phyloP scores from a whole-genome alignment of 2,888 invertebrate genomes.

The Idaea biselata region DNA sequence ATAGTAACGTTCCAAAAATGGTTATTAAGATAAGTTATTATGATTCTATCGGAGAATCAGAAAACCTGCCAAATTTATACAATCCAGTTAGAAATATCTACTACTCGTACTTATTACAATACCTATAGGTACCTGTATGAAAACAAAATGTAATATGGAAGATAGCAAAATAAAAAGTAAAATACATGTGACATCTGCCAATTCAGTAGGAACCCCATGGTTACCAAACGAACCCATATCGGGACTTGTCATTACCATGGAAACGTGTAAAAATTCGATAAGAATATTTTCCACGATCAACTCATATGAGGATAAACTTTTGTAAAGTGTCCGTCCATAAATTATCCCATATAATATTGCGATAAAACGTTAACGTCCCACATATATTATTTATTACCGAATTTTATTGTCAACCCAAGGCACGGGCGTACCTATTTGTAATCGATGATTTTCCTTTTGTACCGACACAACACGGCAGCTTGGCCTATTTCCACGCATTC shows the following conservation, averaged over 20 bases:
- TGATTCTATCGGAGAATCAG: no score
- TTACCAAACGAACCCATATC: neutral
- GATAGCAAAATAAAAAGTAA: neutral
- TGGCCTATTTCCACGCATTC: neutral
- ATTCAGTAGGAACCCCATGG: neutral
- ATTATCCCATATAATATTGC: slow-evolving; percentile 41
- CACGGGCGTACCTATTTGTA: slow-evolving; percentile 24
- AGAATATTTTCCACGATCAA: slow-evolving; percentile 21
- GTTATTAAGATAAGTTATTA: no score
- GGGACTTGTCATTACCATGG: neutral
- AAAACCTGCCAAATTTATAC: no score
- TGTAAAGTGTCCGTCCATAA: slow-evolving; percentile 38
- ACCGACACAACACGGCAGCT: slow-evolving; percentile 3
- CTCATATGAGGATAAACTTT: slow-evolving; percentile 37
- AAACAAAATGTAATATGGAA: neutral
- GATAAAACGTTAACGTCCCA: slow-evolving; percentile 42
- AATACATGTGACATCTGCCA: neutral
- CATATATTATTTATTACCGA: slow-evolving; percentile 45
- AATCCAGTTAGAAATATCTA: no score
- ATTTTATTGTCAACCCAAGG: slow-evolving; percentile 41
- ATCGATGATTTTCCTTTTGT: slow-evolving; percentile 29
- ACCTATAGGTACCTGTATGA: no score
- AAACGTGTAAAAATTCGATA: neutral
- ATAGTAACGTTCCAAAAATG: no score
- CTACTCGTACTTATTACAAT: no score